Evolutionary conservation across 2,797 vertebrate genomes (phyloP).

Genomic region (Phaenicophaeus curvirostris): DNA sequence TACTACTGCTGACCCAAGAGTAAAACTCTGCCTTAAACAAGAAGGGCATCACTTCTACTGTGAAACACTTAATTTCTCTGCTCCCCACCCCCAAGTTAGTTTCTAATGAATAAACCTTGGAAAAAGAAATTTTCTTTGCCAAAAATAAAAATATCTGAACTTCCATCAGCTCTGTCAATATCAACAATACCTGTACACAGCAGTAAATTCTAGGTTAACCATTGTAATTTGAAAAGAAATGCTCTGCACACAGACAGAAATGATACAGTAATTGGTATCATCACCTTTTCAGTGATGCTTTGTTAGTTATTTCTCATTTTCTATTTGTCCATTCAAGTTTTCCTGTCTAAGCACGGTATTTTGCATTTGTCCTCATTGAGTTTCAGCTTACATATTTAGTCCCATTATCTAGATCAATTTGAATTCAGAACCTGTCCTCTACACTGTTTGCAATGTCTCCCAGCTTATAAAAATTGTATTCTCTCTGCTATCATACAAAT

Average conservation of each 20-base stretch:
- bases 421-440: neutral
- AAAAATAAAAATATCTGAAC: neutral
- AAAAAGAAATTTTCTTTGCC: neutral
- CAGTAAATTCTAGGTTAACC: neutral
- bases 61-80: neutral
- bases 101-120: neutral
- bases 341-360: neutral
- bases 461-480: neutral
- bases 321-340: neutral
- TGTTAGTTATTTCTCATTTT: conserved; percentile 13
- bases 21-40: neutral
- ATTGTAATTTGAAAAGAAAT: neutral
- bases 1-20: neutral
- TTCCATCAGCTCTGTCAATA: neutral
- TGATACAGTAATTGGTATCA: neutral
- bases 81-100: neutral
- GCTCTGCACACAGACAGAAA: neutral
- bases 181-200: neutral
- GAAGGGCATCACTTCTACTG: neutral
- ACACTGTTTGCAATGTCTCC: neutral
- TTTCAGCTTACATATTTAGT: neutral
- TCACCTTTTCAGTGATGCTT: neutral
- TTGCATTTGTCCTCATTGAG: neutral
- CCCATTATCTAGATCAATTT: neutral
- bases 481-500: neutral